phyloP scores from a whole-genome alignment of 2,113 vertebrate genomes.

The Pandion haliaetus region DNA sequence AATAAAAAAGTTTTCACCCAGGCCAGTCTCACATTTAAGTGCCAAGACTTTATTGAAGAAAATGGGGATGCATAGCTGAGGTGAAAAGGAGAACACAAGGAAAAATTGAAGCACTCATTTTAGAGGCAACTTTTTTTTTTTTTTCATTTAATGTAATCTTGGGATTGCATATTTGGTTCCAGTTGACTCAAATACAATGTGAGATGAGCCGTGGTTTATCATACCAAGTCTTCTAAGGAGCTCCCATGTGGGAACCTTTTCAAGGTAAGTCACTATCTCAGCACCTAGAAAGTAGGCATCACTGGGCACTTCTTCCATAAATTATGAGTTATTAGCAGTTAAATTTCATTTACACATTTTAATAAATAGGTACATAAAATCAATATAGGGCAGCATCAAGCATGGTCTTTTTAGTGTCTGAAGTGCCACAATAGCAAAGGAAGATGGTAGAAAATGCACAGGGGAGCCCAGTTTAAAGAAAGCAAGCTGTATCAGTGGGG shows the following conservation, averaged over 20 bases:
- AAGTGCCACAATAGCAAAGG: not conserved
- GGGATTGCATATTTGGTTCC: not conserved
- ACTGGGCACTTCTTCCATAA: not conserved
- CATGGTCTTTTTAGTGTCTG: not conserved
- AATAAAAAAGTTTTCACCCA: not conserved
- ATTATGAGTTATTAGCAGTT: not conserved
- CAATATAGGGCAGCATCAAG: not conserved
- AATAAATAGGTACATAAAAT: not conserved
- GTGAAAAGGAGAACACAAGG: not conserved
- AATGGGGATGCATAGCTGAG: not conserved
- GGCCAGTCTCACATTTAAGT: not conserved
- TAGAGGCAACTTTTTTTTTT: not conserved
- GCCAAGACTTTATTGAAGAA: not conserved
- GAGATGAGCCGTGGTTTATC: not conserved
- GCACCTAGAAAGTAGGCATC: not conserved
- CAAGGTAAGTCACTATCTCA: not conserved
- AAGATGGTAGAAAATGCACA: not conserved
- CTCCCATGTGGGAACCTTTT: not conserved
- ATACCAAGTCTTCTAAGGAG: not conserved
- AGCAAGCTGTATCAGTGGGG: not conserved
- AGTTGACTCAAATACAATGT: not conserved
- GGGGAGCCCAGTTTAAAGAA: not conserved
- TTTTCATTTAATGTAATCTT: not conserved
- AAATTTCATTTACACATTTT: not conserved
- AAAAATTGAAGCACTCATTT: not conserved